Conservation (phyloP, 35 echinoderm and acorn worm species). For the Ptychodera flava region DNA sequence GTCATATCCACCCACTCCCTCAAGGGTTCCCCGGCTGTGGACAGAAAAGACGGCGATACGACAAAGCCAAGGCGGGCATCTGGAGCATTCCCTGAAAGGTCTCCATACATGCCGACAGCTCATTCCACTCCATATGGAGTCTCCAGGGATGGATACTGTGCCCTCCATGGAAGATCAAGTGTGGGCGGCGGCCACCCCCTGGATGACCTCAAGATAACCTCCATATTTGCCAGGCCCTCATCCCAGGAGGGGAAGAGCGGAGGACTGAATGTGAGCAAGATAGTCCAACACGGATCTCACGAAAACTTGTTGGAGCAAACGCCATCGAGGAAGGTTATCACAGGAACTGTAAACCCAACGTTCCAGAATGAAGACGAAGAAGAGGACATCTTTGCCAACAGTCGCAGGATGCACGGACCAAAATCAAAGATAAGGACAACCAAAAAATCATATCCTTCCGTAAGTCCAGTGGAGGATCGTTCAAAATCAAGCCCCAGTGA, state of each 20-base stretch:
- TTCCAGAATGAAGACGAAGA: conserved; percentile 14
- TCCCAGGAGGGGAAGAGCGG: neutral
- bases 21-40: conserved; percentile 11
- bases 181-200: neutral
- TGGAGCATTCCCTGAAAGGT: conserved; percentile 4
- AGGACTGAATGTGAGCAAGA: neutral
- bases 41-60: neutral
- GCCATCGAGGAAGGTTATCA: neutral
- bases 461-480: neutral
- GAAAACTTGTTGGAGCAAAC: neutral
- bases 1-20: conserved; percentile 95
- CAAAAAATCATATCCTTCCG: too few relatives aligned
- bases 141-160: neutral
- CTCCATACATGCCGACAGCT: conserved; percentile 1
- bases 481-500: neutral
- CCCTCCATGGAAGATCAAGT: neutral
- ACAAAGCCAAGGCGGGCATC: neutral
- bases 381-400: neutral
- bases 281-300: neutral
- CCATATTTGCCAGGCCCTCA: neutral
- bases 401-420: neutral
- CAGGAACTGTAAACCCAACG: conserved; percentile 8
- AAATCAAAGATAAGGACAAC: neutral
- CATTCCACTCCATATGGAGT: neutral
- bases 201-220: neutral